phyloP scores from a whole-genome alignment of 1,140 invertebrate species.

The Zelostemma sp. region DNA sequence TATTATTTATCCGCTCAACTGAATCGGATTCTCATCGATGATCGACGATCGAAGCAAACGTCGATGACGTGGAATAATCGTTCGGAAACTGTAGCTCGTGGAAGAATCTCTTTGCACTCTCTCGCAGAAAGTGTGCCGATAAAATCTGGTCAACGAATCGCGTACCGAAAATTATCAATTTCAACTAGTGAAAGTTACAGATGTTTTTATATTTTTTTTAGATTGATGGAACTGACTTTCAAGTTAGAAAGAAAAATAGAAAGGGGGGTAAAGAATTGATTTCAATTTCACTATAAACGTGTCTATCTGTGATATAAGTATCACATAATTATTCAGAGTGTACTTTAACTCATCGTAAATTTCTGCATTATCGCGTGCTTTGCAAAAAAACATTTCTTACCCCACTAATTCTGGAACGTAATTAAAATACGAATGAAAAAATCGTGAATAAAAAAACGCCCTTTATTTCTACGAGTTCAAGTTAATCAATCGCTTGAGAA shows the following conservation, averaged over 20 bases:
- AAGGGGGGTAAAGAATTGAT: too few relatives aligned
- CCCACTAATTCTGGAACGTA: too few relatives aligned
- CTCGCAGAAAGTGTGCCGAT: neutral
- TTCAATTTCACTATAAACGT: too few relatives aligned
- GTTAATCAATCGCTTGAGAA: too few relatives aligned
- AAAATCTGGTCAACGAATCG: neutral
- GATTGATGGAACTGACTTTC: neutral
- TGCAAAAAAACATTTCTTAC: too few relatives aligned
- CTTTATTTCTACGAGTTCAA: too few relatives aligned
- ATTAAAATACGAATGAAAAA: too few relatives aligned
- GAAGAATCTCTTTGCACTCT: slow-evolving; percentile 18
- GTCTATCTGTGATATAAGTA: too few relatives aligned
- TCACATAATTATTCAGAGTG: too few relatives aligned
- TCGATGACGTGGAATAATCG: slow-evolving; percentile 60
- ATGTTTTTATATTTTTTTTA: neutral
- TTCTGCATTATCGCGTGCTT: too few relatives aligned
- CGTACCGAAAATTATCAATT: neutral
- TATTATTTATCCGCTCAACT: slow-evolving; percentile 36
- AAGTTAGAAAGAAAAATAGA: neutral
- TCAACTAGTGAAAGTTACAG: neutral
- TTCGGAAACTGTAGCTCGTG: slow-evolving; percentile 46
- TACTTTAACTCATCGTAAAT: too few relatives aligned
- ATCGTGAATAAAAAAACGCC: too few relatives aligned
- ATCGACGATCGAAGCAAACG: slow-evolving; percentile 53
- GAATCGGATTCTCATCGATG: slow-evolving; percentile 51